Evolutionary conservation across 2,888 invertebrate species (phyloP).

Genomic region (Sisyra nigra): DNA sequence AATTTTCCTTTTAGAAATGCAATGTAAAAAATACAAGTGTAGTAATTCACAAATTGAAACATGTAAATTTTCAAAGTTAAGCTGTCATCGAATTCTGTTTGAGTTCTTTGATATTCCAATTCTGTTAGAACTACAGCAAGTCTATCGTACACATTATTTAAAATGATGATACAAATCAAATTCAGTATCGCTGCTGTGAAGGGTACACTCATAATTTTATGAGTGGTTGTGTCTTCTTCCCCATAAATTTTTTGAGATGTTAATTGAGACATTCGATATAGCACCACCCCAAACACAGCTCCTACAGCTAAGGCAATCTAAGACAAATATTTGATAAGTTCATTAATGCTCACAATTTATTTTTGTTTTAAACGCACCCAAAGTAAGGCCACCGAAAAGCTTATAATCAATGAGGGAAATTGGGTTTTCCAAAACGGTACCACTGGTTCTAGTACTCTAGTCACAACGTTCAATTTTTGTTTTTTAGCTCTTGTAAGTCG

Average conservation of each 20-base stretch:
- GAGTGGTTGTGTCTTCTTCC: constrained; percentile 26
- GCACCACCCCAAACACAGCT: constrained; percentile 58
- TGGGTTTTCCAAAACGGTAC: constrained; percentile 63
- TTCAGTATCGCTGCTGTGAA: constrained; percentile 64
- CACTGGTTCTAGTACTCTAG: constrained; percentile 46
- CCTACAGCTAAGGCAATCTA: constrained; percentile 51
- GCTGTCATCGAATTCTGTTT: constrained; percentile 75
- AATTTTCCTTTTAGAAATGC: constrained; percentile 64
- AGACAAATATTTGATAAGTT: constrained; percentile 12
- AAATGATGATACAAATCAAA: constrained; percentile 54
- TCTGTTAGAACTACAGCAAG: constrained; percentile 54
- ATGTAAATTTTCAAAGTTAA: constrained; percentile 74
- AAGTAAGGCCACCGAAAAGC: constrained; percentile 48
- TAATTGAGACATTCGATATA: constrained; percentile 54
- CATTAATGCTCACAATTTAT: too few species aligned
- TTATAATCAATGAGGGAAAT: constrained; percentile 51
- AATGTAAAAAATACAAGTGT: constrained; percentile 76
- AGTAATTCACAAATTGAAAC: constrained; percentile 81
- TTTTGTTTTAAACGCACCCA: constrained; percentile 24
- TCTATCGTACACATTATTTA: constrained; percentile 51
- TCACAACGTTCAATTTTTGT: constrained; percentile 35
- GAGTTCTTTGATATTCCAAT: constrained; percentile 59
- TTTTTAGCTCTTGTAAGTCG: constrained; percentile 36
- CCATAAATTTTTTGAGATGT: constrained; percentile 39
- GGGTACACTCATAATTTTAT: constrained; percentile 50